A percentile compares a stretch with the other conserved stretches of the same genome.
Evolutionary conservation across 2,888 invertebrate species (phyloP).

Genomic region (Melinaea marsaeus): DNA sequence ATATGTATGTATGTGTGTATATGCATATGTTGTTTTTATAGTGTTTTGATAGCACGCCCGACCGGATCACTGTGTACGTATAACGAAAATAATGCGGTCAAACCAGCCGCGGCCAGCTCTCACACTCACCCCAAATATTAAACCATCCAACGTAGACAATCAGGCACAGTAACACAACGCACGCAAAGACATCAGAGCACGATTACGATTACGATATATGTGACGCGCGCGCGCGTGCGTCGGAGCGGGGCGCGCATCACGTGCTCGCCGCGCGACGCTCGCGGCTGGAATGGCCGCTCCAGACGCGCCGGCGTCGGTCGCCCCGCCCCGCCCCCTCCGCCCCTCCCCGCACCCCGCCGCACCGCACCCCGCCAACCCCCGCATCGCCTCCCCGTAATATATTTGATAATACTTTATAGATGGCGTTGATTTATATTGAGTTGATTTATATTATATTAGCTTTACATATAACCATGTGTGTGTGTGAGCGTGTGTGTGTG

Average conservation of each 20-base stretch:
- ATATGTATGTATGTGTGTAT: too few species aligned
- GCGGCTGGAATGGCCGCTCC: constrained; percentile 41
- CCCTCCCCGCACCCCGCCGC: constrained; percentile 38
- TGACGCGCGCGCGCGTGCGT: constrained; percentile 37
- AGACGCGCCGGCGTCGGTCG: constrained; percentile 32
- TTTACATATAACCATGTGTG: too few species aligned
- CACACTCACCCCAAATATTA: constrained; percentile 77
- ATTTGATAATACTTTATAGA: too few species aligned
- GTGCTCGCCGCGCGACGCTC: constrained; percentile 41
- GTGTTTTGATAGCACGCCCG: constrained; percentile 74
- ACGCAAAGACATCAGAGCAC: constrained; percentile 52
- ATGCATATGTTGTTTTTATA: constrained; percentile 43
- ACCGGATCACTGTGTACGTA: constrained; percentile 74
- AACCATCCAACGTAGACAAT: constrained; percentile 73
- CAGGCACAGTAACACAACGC: constrained; percentile 43
- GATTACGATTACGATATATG: constrained; percentile 44
- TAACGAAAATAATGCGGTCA: constrained; percentile 78
- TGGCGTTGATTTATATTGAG: too few species aligned
- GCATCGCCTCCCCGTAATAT: too few species aligned
- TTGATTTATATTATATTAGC: too few species aligned
- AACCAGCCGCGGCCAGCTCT: constrained; percentile 74
- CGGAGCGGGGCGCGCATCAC: constrained; percentile 35
- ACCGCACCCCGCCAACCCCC: constrained; percentile 30
- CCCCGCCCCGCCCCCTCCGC: constrained; percentile 36
- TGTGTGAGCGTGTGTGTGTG: too few species aligned